Percentiles rank a stretch among this genome's conserved stretches.
phyloP scores from a whole-genome alignment of 1,140 invertebrate genomes.

The Ditylenchus dipsaci region DNA sequence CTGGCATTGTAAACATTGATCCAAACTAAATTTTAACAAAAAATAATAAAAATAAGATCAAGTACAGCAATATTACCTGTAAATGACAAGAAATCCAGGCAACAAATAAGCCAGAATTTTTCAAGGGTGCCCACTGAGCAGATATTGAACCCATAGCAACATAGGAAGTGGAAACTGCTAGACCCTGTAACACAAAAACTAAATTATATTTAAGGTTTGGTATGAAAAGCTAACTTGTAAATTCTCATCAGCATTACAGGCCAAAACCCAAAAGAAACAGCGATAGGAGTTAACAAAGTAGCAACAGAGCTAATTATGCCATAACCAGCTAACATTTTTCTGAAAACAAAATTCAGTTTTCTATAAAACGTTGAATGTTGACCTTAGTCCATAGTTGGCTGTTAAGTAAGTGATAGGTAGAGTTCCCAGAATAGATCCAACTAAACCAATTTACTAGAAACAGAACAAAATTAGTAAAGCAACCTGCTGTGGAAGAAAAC shows the following conservation, averaged over 20 bases:
- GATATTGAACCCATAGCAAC: neutral
- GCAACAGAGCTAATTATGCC: neutral
- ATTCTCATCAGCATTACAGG: neutral
- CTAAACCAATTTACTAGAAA: neutral
- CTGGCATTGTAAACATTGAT: slow-evolving; percentile 2
- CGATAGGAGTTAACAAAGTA: neutral
- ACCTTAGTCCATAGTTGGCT: neutral
- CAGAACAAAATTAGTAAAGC: too few relatives aligned
- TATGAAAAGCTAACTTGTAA: too few relatives aligned
- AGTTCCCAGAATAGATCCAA: neutral
- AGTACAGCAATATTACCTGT: neutral
- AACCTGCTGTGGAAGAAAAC: neutral
- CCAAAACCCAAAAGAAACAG: neutral
- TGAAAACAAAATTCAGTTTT: neutral
- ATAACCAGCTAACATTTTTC: neutral
- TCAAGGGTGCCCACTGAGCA: neutral
- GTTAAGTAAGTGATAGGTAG: too few relatives aligned
- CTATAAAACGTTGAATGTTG: neutral
- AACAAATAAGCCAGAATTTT: neutral
- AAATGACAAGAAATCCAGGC: neutral
- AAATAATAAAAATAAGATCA: slow-evolving; percentile 2
- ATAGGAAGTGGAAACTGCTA: neutral
- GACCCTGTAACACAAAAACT: too few relatives aligned
- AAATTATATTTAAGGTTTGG: too few relatives aligned
- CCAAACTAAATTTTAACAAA: slow-evolving; percentile 7